Evolutionary conservation across 2,888 invertebrate species (phyloP).

Genomic region (Fissipunctia ypsillon): DNA sequence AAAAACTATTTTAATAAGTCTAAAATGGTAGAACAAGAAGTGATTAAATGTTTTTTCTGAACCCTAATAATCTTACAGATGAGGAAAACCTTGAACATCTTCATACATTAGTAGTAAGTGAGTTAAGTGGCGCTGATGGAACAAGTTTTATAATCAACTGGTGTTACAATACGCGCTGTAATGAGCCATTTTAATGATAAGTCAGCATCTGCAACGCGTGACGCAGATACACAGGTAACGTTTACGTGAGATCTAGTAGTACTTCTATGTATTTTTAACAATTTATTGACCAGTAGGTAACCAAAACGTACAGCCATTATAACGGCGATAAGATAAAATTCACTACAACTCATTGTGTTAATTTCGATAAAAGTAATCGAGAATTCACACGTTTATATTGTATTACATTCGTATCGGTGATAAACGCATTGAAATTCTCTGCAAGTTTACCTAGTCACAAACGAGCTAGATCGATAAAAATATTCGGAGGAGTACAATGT

Average conservation of each 20-base stretch:
- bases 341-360: conserved; percentile 60
- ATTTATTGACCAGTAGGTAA: conserved; percentile 49
- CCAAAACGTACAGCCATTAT: conserved; percentile 43
- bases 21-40: conserved; percentile 56
- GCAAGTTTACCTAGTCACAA: conserved; percentile 36
- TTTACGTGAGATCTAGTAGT: conserved; percentile 39
- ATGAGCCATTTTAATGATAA: conserved; percentile 55
- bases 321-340: conserved; percentile 65
- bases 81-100: conserved; percentile 71
- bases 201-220: conserved; percentile 58
- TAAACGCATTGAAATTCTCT: conserved; percentile 57
- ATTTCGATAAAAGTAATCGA: conserved; percentile 63
- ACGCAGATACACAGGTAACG: conserved; percentile 28
- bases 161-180: conserved; percentile 52
- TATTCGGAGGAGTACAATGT: conserved; percentile 27
- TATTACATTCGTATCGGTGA: conserved; percentile 59
- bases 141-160: conserved; percentile 63
- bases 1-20: conserved; percentile 62
- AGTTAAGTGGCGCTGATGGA: conserved; percentile 66
- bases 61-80: conserved; percentile 55
- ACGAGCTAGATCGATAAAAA: conserved; percentile 40
- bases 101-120: conserved; percentile 63
- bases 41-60: conserved; percentile 63
- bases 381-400: conserved; percentile 59
- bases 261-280: conserved; percentile 38